These are phyloP conservation scores for Coelopa frigida DNA, from an alignment of 1,140 invertebrate species.

Conservation along the genomic window DNA sequence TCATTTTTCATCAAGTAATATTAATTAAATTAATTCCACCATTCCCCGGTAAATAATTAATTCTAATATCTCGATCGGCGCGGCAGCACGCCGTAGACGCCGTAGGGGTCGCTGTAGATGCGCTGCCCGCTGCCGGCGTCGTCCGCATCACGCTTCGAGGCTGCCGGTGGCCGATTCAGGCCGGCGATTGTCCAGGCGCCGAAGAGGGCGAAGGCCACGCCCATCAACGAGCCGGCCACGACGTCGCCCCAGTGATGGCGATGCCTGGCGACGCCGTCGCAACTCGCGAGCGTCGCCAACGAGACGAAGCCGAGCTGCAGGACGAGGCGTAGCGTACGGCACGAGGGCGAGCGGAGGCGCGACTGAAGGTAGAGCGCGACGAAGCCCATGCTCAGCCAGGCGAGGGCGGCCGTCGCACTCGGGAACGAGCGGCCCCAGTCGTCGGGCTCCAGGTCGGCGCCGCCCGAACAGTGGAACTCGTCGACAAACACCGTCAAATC, in stretches of 20 bases:
- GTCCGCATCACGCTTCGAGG: too few relatives aligned
- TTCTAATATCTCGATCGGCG: too few relatives aligned
- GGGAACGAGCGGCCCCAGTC: slow-evolving; percentile 32
- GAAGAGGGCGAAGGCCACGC: slow-evolving; percentile 17
- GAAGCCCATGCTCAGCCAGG: slow-evolving; percentile 32
- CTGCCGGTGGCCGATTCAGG: too few relatives aligned
- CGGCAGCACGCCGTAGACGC: background rate
- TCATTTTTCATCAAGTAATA: background rate
- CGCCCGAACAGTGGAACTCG: too few relatives aligned
- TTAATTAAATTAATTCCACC: background rate
- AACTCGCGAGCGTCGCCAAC: slow-evolving; percentile 21
- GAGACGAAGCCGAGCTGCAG: slow-evolving; percentile 22
- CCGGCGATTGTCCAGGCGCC: too few relatives aligned
- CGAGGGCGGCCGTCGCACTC: slow-evolving; percentile 26
- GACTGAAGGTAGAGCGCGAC: slow-evolving; percentile 31
- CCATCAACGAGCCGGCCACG: slow-evolving; percentile 22
- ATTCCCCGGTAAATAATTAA: too few relatives aligned
- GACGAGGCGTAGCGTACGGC: slow-evolving; percentile 21
- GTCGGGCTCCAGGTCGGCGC: slow-evolving; percentile 24
- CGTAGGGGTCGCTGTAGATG: background rate
- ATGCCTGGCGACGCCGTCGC: slow-evolving; percentile 27
- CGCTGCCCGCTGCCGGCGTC: background rate
- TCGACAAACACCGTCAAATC: too few relatives aligned
- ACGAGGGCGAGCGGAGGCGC: slow-evolving; percentile 23
- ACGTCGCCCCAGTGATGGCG: slow-evolving; percentile 32